phyloP scores from a whole-genome alignment of 2,113 vertebrate species.

The Dasyornis broadbenti region DNA sequence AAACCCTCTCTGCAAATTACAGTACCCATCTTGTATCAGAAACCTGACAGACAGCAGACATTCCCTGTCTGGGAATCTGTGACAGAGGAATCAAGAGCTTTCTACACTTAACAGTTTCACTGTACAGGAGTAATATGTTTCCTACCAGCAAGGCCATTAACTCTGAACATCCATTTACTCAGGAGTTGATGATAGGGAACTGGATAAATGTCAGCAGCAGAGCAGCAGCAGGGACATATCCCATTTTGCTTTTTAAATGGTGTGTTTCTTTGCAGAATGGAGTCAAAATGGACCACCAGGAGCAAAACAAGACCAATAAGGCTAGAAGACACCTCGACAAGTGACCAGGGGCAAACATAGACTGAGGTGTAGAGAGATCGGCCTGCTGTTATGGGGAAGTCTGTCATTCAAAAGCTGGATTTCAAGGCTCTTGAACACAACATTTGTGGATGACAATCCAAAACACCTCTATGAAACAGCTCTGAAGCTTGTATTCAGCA shows the following conservation, averaged over 20 bases:
- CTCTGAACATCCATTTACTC: neutral
- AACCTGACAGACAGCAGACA: neutral
- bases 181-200: neutral
- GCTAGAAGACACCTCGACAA: neutral
- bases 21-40: neutral
- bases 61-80: neutral
- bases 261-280: neutral
- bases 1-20: neutral
- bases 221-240: neutral
- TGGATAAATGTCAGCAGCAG: neutral
- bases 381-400: neutral
- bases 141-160: neutral
- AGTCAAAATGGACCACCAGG: neutral
- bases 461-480: neutral
- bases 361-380: neutral
- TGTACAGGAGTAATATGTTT: neutral
- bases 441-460: neutral
- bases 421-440: neutral
- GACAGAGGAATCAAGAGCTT: neutral
- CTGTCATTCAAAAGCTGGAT: neutral
- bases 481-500: neutral
- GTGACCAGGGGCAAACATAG: neutral
- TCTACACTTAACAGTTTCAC: neutral
- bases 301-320: neutral
- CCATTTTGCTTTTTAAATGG: neutral